Base-by-base conservation (phyloP, 2,888 invertebrate genomes). In the Cataglyphis cursor region DNA sequence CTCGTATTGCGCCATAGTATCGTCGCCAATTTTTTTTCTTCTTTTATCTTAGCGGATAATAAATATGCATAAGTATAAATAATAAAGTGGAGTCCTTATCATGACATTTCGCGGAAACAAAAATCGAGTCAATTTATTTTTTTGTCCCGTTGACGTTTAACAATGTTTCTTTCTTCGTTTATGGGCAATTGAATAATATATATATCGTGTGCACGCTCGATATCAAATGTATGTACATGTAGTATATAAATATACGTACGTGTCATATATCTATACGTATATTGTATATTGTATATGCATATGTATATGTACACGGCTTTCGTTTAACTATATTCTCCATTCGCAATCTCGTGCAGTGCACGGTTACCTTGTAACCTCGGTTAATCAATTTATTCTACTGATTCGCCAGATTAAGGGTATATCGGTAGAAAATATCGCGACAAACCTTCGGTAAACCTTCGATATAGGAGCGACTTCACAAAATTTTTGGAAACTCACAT, bases 201-300 rank as follows among this genome's bases (percentile, higher is more conserved):
- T 10, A 80, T 10, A 61, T 15, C 12, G 5, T 72, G 24, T 57
- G n/a, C 65, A 44, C n/a, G 73, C 57, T 78, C 74, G 44, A 51
- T 81, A 78, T 81, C 62, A 81, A 74, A 80, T 81, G 9, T 78
- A 81, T 81, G 81, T 81, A 81, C 80, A 81, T 81, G 80, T 64
- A 62, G 54, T 81, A 78, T 81, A 78, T 81, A 81, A 64, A 81
- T 81, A 62, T 81, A 81, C n/a, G 62, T 51, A 41, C 15, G 66
- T 73, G 51, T 75, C 24, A 41, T 81, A 64, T 76, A 64, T 81
- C 24, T 28, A 28, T 28, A 28, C 54, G 62, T 81, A 38, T 54
- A 38, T 81, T 81, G 51, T 54, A 38, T 81, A 38, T 74, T 51
- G 3, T 80, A 12, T 81, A 28, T 81, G 21, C 28, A 78, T 62